Base-by-base conservation (phyloP, 2,113 vertebrate species). In the Forbesichthys papilliferus region DNA sequence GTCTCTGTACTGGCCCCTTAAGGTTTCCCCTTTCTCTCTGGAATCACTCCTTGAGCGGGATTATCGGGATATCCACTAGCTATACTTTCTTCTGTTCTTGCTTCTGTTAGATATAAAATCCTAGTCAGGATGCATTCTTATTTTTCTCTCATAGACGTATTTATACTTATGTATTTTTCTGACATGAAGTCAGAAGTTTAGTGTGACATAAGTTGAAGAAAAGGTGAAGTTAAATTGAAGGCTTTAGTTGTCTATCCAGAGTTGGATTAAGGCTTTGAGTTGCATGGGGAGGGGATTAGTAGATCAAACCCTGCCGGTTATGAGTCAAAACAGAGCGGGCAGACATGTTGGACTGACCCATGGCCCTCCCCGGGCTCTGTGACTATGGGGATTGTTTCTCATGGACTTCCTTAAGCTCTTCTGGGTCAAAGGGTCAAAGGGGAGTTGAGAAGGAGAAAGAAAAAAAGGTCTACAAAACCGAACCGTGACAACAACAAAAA, bases 1-100 rank as follows among this genome's bases (percentile, higher is more conserved):
- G 78, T 82, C 85, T 87, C 87, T 88, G 84, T 87, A 79, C 86
- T 86, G 86, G 90, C 86, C 89, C 89, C 89, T 86, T 66, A 92
- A 91, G 91, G 87, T 87, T 89, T 89, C 74, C 85, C 7, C 86
- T 88, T 83, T 84, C 83, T 87, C 79, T 85, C 81, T 89, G 69
- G 86, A 83, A 86, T 80, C 74, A 71, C 77, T 74, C 75, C 77
- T 71, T 1, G 64, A 84, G 77, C 60, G 46, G 84, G 87, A 89
- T 90, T 90, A 88, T 86, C 82, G 82, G 86, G 81, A 68, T 78
- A 89, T 87, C 89, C 85, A 84, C 84, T 81, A 84, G 74, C 80
- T 75, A 75, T 82, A 58, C 81, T 72, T 74, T 77, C 80, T 75
- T 82, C 79, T 81, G 81, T 87, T 85, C 82, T 63, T 27, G 27